A percentile compares a stretch with the other conserved stretches of the same genome.
Evolutionary conservation across 2,888 invertebrate species (phyloP).

Genomic region (Maniola hyperantus): DNA sequence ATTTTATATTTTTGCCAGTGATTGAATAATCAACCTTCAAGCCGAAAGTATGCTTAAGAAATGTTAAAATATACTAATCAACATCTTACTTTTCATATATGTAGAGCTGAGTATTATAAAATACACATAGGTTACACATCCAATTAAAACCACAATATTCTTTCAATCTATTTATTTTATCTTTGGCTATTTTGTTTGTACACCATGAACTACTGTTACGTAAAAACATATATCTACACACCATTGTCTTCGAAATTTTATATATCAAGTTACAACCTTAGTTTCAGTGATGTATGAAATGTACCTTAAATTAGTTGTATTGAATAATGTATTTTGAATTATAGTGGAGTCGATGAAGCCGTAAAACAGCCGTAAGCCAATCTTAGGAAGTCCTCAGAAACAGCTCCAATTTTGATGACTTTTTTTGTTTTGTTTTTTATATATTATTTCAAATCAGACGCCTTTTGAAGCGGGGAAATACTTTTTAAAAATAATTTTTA

Average conservation of each 20-base stretch:
- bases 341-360: too few species aligned
- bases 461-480: too few species aligned
- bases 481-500: too few species aligned
- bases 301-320: conserved; percentile 39
- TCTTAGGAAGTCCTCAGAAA: too few species aligned
- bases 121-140: neutral
- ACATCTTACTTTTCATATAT: neutral
- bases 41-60: too few species aligned
- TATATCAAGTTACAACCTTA: conserved; percentile 80
- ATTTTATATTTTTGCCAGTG: too few species aligned
- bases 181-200: conserved; percentile 76
- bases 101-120: neutral
- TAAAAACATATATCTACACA: conserved; percentile 78
- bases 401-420: too few species aligned
- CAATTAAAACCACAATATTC: conserved; percentile 43
- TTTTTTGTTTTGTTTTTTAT: too few species aligned
- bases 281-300: conserved; percentile 71
- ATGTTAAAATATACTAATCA: too few species aligned
- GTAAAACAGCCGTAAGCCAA: too few species aligned
- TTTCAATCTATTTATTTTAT: conserved; percentile 70
- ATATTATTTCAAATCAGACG: too few species aligned
- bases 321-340: conserved; percentile 32
- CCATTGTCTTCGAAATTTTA: conserved; percentile 69
- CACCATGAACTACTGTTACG: conserved; percentile 76
- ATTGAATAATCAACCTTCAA: too few species aligned